Evolutionary conservation across 1,140 invertebrate species (phyloP).

Genomic region (Lethrus apterus): DNA sequence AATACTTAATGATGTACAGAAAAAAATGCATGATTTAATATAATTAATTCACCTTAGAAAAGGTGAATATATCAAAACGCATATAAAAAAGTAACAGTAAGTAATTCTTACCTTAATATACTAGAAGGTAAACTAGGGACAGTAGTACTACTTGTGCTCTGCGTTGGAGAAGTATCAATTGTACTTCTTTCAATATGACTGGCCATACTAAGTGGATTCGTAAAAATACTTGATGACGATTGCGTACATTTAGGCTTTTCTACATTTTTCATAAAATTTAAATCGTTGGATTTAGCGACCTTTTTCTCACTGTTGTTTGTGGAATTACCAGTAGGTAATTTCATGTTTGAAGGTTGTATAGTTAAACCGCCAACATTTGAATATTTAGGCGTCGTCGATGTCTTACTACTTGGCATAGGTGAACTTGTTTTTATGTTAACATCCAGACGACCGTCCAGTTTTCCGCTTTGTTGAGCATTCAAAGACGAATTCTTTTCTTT

Average conservation of each 20-base stretch:
- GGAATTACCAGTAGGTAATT: conserved; percentile 16
- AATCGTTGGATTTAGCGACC: conserved; percentile 25
- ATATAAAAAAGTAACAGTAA: no score
- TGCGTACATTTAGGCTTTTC: conserved; percentile 27
- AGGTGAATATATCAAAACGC: no score
- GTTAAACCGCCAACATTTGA: conserved; percentile 25
- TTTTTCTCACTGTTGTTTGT: conserved; percentile 14
- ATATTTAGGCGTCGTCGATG: conserved; percentile 23
- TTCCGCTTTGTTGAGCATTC: background rate
- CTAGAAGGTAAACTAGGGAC: conserved; percentile 39
- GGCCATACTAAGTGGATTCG: conserved; percentile 37
- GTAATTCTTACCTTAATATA: conserved; percentile 44
- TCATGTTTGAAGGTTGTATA: conserved; percentile 31
- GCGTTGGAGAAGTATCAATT: conserved; percentile 24
- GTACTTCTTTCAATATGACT: conserved; percentile 32
- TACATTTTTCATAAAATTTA: conserved; percentile 27
- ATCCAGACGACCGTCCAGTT: conserved; percentile 8
- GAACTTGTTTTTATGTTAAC: conserved; percentile 13
- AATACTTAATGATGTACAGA: background rate
- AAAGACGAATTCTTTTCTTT: background rate
- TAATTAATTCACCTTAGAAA: no score
- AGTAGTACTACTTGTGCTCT: conserved; percentile 28
- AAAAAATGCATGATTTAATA: background rate
- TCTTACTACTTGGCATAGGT: conserved; percentile 20
- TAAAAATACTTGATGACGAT: conserved; percentile 35